A percentile compares a stretch with the other conserved stretches of the same genome.
These are phyloP conservation scores for Melanargia galathea DNA, from an alignment of 2,888 invertebrate species.

Conservation along the genomic window DNA sequence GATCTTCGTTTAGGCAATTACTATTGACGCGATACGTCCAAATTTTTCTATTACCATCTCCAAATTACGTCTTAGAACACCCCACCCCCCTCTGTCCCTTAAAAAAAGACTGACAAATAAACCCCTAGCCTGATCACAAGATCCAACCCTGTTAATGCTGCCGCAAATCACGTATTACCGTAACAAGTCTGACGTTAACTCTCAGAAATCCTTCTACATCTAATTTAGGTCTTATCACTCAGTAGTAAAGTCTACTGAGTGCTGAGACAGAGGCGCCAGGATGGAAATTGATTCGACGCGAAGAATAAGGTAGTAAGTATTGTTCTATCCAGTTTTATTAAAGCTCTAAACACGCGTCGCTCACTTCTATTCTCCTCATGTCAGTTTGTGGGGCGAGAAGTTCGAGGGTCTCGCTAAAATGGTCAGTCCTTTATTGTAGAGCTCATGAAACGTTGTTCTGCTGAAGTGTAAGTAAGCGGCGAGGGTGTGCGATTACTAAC, in stretches of 20 bases:
- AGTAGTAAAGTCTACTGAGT: slow-evolving; percentile 48
- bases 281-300: slow-evolving; percentile 74
- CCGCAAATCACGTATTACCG: slow-evolving; percentile 77
- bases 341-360: slow-evolving; percentile 54
- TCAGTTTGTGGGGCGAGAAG: slow-evolving; percentile 38
- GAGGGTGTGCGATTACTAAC: slow-evolving; percentile 72
- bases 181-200: slow-evolving; percentile 64
- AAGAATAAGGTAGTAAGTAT: slow-evolving; percentile 64
- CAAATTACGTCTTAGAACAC: slow-evolving; percentile 36
- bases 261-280: slow-evolving; percentile 55
- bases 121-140: slow-evolving; percentile 30
- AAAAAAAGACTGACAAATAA: slow-evolving; percentile 27
- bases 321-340: slow-evolving; percentile 44
- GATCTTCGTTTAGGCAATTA: too few relatives aligned
- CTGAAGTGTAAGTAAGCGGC: slow-evolving; percentile 54
- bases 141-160: slow-evolving; percentile 44
- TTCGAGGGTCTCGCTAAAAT: slow-evolving; percentile 47
- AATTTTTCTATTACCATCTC: slow-evolving; percentile 33
- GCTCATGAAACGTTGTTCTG: slow-evolving; percentile 58
- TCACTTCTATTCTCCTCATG: slow-evolving; percentile 47
- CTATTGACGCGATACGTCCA: slow-evolving; percentile 54
- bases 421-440: slow-evolving; percentile 49
- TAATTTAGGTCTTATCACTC: slow-evolving; percentile 63
- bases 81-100: slow-evolving; percentile 31
- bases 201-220: slow-evolving; percentile 52